Conservation (phyloP, 2,113 vertebrate species). For the Baryphthengus martii region DNA sequence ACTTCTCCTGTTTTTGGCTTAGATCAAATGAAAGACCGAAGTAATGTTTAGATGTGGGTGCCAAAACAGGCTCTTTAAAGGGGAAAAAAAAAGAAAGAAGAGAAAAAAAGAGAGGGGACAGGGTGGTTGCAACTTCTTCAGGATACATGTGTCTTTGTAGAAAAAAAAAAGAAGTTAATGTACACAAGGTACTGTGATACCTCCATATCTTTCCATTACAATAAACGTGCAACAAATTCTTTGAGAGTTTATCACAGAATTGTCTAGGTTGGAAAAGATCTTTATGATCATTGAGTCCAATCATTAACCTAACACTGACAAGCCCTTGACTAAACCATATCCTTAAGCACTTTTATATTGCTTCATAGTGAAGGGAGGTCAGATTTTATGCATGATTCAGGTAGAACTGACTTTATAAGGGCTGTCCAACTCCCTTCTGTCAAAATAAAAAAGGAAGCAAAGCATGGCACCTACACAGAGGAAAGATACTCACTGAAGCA, state of each 20-base stretch:
- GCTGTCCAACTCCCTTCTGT: not conserved
- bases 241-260: not conserved
- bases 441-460: not conserved
- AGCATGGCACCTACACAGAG: not conserved
- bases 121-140: not conserved
- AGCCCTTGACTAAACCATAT: too few species aligned
- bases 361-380: not conserved
- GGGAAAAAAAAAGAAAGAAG: not conserved
- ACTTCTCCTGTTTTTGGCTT: not conserved
- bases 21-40: not conserved
- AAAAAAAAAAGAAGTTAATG: not conserved
- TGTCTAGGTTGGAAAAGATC: too few species aligned
- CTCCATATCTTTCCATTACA: not conserved
- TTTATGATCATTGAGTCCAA: too few species aligned
- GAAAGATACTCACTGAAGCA: not conserved
- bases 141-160: not conserved
- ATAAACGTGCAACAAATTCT: not conserved
- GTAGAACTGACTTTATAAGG: not conserved
- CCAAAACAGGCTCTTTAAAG: not conserved
- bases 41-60: not conserved
- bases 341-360: not conserved
- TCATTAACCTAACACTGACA: too few species aligned
- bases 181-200: not conserved
- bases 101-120: not conserved
- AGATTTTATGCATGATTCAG: not conserved